phyloP scores from a whole-genome alignment of 2,797 vertebrate genomes.

The Momotus momota region DNA sequence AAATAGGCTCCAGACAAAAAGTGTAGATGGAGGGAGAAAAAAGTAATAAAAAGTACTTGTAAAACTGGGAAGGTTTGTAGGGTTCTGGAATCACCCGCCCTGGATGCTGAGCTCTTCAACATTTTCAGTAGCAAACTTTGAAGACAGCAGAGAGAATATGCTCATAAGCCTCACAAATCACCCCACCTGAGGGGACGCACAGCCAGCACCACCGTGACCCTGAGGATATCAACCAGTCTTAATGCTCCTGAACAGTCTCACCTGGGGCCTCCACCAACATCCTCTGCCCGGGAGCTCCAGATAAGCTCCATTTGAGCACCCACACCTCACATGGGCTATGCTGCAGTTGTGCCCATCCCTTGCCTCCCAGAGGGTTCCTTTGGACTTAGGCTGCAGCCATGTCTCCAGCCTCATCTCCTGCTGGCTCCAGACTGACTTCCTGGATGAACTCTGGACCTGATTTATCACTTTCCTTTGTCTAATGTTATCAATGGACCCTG shows the following conservation, averaged over 20 bases:
- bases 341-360: neutral
- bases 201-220: neutral
- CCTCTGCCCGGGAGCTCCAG: neutral
- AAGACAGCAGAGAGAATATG: neutral
- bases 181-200: neutral
- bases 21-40: neutral
- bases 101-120: neutral
- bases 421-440: neutral
- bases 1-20: neutral
- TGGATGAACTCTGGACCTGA: neutral
- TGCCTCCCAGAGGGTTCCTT: neutral
- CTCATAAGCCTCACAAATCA: neutral
- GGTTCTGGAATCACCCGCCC: neutral
- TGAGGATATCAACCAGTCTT: neutral
- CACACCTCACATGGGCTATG: fast-evolving
- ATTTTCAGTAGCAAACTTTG: neutral
- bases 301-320: neutral
- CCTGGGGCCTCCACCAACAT: neutral
- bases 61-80: neutral
- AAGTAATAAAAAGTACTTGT: neutral
- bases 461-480: neutral
- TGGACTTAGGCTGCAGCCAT: neutral
- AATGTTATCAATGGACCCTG: neutral
- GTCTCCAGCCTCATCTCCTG: neutral
- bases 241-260: too few species aligned